Conservation (phyloP, 1,140 invertebrate species). For the Vanessa atalanta region DNA sequence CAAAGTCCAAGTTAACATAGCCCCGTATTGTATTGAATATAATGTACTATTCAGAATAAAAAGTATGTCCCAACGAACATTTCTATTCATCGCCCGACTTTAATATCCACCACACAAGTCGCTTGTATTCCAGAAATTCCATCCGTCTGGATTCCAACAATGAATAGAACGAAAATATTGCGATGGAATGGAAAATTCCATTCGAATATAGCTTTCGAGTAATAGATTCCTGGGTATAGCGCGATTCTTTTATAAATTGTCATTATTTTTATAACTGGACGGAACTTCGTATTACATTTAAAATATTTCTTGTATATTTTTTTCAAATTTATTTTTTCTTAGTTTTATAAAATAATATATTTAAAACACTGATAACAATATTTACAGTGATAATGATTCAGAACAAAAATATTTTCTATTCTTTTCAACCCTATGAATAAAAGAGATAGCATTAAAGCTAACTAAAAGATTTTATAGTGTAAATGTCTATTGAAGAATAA, state of each 20-base stretch:
- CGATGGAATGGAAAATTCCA: slow-evolving; percentile 34
- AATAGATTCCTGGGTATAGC: slow-evolving; percentile 10
- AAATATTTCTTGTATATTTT: too few relatives aligned
- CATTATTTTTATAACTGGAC: not conserved
- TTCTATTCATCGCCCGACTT: slow-evolving; percentile 32
- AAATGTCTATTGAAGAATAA: too few relatives aligned
- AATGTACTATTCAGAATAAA: slow-evolving; percentile 16
- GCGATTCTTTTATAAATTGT: slow-evolving; percentile 1
- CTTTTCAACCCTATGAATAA: too few relatives aligned
- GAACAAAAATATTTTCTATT: too few relatives aligned
- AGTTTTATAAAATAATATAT: too few relatives aligned
- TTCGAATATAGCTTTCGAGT: slow-evolving; percentile 24
- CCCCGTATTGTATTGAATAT: not conserved
- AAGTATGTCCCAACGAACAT: slow-evolving; percentile 15
- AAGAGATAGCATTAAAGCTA: too few relatives aligned
- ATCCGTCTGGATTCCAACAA: slow-evolving; percentile 32
- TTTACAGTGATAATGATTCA: too few relatives aligned
- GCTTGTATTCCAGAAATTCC: slow-evolving; percentile 28
- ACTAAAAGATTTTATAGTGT: too few relatives aligned
- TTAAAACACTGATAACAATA: too few relatives aligned
- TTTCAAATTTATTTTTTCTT: too few relatives aligned
- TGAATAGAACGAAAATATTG: slow-evolving; percentile 41
- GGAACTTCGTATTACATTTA: too few relatives aligned
- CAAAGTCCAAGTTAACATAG: not conserved
- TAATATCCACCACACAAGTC: slow-evolving; percentile 31